These are phyloP conservation scores for Xanthorhoe spadicearia DNA, from an alignment of 2,888 invertebrate genomes.

Conservation along the genomic window DNA sequence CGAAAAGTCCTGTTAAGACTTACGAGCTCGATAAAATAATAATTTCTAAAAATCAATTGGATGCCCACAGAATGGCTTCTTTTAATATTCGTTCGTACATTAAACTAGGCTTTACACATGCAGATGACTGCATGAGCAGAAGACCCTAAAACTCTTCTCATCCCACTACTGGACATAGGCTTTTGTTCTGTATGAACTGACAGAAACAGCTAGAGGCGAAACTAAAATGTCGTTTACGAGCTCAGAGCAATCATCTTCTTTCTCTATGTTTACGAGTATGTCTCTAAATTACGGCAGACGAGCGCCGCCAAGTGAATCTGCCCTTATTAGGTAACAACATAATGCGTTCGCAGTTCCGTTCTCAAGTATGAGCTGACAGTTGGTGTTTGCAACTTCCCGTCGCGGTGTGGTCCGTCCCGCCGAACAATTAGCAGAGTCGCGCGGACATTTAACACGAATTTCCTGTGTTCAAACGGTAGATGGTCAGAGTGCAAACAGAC, in stretches of 20 bases:
- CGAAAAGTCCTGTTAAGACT: no score
- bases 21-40: no score
- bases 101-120: not conserved
- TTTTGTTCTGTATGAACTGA: no score
- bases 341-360: slow-evolving; percentile 43
- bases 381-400: slow-evolving; percentile 66
- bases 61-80: not conserved
- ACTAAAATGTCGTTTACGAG: no score
- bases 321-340: slow-evolving; percentile 41
- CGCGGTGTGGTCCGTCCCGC: slow-evolving; percentile 66
- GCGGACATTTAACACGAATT: slow-evolving; percentile 79
- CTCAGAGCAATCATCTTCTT: no score
- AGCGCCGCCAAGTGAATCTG: slow-evolving; percentile 10
- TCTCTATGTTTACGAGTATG: no score
- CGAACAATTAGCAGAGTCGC: slow-evolving; percentile 75
- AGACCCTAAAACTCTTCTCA: no score
- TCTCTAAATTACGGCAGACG: not conserved
- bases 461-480: slow-evolving; percentile 74
- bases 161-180: no score
- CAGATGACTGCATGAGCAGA: no score
- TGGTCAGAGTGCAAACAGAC: slow-evolving; percentile 58
- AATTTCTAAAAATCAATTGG: not conserved
- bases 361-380: slow-evolving; percentile 51
- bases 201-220: no score
- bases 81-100: not conserved